Conservation (phyloP, 2,888 invertebrate genomes). For the Drosophila tripunctata region DNA sequence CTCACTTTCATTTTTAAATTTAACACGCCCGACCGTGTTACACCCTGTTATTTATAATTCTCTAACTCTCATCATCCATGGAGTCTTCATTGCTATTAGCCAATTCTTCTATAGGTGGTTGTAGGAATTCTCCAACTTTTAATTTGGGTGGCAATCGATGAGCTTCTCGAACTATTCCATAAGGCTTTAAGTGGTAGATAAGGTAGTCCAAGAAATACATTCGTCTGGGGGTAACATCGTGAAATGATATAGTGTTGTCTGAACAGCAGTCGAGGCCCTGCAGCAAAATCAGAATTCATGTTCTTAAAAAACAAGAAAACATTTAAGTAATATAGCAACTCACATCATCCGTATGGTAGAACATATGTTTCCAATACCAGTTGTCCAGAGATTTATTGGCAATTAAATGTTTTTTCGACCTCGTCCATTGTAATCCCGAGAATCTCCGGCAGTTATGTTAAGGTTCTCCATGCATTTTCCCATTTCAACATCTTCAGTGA, state of each 20-base stretch:
- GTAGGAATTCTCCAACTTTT: constrained; percentile 33
- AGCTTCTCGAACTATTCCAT: constrained; percentile 84
- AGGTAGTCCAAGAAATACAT: constrained; percentile 98
- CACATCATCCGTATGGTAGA: constrained; percentile 92
- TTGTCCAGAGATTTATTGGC: constrained; percentile 90
- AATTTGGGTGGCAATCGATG: constrained; percentile 57
- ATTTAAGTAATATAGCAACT: neutral
- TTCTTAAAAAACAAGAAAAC: neutral
- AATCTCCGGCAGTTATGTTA: constrained; percentile 93
- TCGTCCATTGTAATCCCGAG: constrained; percentile 91
- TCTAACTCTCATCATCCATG: constrained; percentile 19
- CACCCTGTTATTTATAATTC: too few relatives aligned
- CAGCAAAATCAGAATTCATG: neutral
- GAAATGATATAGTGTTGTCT: constrained; percentile 96
- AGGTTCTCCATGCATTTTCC: constrained; percentile 93
- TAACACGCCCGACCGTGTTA: too few relatives aligned
- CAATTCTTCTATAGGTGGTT: constrained; percentile 21
- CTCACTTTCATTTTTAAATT: neutral
- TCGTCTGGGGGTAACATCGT: constrained; percentile 93
- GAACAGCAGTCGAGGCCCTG: constrained; percentile 88
- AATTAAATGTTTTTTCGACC: constrained; percentile 95
- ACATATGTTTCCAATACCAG: constrained; percentile 98
- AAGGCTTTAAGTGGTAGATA: constrained; percentile 94
- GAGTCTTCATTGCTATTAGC: constrained; percentile 32
- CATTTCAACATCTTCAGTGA: constrained; percentile 84